Evolutionary conservation across 1,140 invertebrate genomes (phyloP).

Genomic region (Xylocopa sonorina): DNA sequence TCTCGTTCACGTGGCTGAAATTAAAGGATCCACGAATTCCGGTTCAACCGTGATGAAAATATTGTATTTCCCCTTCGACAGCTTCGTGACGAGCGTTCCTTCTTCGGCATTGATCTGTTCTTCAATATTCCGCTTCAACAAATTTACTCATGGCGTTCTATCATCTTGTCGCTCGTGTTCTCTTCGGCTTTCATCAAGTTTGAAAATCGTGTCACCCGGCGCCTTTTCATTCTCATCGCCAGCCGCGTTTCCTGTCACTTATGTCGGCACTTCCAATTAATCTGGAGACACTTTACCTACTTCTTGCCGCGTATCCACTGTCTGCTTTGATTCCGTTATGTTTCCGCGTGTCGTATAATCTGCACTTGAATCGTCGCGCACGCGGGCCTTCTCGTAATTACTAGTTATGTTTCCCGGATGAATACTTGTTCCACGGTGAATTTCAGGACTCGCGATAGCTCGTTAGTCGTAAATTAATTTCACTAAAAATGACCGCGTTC

Average conservation of each 20-base stretch:
- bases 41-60: not conserved
- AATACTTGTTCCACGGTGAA: not conserved
- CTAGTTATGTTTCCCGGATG: not conserved
- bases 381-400: slow-evolving; percentile 37
- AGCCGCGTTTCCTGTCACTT: slow-evolving; percentile 46
- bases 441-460: not conserved
- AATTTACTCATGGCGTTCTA: slow-evolving; percentile 31
- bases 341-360: slow-evolving; percentile 11
- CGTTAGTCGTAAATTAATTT: not conserved
- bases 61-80: slow-evolving; percentile 20
- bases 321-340: slow-evolving; percentile 33
- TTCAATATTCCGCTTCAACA: not conserved
- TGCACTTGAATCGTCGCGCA: not conserved
- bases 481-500: not conserved
- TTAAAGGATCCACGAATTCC: not conserved
- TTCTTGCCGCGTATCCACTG: slow-evolving; percentile 25
- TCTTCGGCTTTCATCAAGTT: slow-evolving; percentile 51
- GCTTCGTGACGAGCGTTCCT: not conserved
- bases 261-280: slow-evolving; percentile 60
- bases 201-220: slow-evolving; percentile 49
- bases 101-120: slow-evolving; percentile 29
- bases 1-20: not conserved
- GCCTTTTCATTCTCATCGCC: slow-evolving; percentile 37
- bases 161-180: slow-evolving; percentile 21
- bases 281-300: slow-evolving; percentile 57